Evolutionary conservation across 2,888 invertebrate genomes (phyloP), one percentile per base, ranked within the genome.

Genomic region (Apamea crenata): DNA sequence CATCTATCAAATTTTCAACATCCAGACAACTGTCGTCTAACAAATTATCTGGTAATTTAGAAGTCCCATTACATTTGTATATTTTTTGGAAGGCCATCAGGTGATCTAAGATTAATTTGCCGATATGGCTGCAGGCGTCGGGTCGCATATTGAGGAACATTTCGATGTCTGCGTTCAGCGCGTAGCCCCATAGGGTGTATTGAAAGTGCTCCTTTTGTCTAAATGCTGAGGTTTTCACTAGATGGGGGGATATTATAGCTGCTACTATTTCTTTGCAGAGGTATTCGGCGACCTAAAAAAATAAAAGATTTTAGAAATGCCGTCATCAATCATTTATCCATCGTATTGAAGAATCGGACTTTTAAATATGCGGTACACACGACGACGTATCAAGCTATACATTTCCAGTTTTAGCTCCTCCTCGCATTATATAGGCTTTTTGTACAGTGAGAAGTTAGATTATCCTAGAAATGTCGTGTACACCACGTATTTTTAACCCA

Each of bases 251-350:
- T 89, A 96, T 96, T 47, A 97, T 96, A 0, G 97, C 96, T 59
- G 95, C 96, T 47, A 97, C 97, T 91, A 98, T 97, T 94, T 98
- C 97, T 80, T 97, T 97, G 87, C 98, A 97, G 1, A 98, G 94
- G 89, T 98, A 98, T 92, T 97, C 97, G 3, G 97, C 97, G 71
- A 98, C 95, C 97, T 97, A 89, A 25, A 81, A 47, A 74, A 44
- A 36, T 25, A 40, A 66, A 4, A 25, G 7, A 2, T 6, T 21
- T 65, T 25, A 12, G 25, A 65, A 65, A 25, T 36, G 36, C 36
- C 12, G 6, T 66, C 36, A 36, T 25, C 14, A 7, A 14, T 3
- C 32, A 25, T 14, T 36, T 25, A 25, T 36, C 21, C 2, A 36
- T 14, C 21, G 21, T 65, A 21, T 36, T 2, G 50, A 21, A 69